Conservation (phyloP, 1,140 invertebrate species). For the Zaprionus kolodkinae region DNA sequence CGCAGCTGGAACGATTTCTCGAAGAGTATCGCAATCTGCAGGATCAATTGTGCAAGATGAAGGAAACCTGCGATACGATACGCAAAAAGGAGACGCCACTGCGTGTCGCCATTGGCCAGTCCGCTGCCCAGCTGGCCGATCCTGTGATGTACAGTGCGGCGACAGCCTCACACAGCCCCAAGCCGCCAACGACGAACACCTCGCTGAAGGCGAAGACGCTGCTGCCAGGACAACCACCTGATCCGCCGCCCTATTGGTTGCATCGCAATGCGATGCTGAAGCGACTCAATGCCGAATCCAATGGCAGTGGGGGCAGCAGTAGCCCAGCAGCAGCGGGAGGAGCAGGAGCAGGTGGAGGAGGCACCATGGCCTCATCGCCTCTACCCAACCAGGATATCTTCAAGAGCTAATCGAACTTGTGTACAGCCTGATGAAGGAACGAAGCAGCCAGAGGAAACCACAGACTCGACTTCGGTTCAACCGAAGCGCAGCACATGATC, state of each 20-base stretch:
- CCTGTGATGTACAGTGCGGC: constrained; percentile 82
- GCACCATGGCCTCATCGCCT: constrained; percentile 51
- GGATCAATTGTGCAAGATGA: constrained; percentile 91
- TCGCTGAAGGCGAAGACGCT: constrained; percentile 86
- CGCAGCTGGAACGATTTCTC: constrained; percentile 90
- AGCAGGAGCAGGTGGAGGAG: constrained; percentile 13
- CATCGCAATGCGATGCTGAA: constrained; percentile 83
- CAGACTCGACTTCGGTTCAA: not conserved
- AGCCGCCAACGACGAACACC: constrained; percentile 84
- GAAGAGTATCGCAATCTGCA: constrained; percentile 91
- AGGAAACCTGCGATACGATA: constrained; percentile 89
- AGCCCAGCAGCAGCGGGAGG: not conserved
- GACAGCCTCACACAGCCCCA: constrained; percentile 81
- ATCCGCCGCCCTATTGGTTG: constrained; percentile 83
- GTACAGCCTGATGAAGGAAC: constrained; percentile 55
- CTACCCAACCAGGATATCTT: constrained; percentile 78
- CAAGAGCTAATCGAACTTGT: constrained; percentile 80
- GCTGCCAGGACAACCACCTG: constrained; percentile 84
- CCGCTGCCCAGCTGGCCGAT: constrained; percentile 78
- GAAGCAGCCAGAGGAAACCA: constrained; percentile 9
- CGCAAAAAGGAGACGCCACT: constrained; percentile 85
- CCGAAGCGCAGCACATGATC: constrained; percentile 43
- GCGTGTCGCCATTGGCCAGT: constrained; percentile 77
- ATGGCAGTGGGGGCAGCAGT: constrained; percentile 5
- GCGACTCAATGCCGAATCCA: constrained; percentile 66